A percentile compares a stretch with the other conserved stretches of the same genome.
These are phyloP conservation scores for Anagyrus pseudococci DNA, from an alignment of 2,888 invertebrate species.

Conservation along the genomic window DNA sequence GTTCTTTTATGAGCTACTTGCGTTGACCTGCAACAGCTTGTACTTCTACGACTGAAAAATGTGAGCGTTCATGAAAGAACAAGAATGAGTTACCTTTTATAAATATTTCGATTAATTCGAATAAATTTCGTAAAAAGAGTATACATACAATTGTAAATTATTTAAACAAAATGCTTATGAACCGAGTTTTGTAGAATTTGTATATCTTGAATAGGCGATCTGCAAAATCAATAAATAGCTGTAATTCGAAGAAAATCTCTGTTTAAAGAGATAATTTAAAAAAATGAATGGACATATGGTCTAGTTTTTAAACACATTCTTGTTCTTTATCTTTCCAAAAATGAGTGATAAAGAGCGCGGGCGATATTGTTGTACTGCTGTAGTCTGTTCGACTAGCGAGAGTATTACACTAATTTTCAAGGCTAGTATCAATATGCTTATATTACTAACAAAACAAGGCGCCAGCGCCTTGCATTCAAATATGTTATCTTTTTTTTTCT, in stretches of 20 bases:
- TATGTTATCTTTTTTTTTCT: constrained; percentile 30
- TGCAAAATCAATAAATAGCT: too few species aligned
- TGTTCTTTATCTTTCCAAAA: constrained; percentile 35
- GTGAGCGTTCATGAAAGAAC: constrained; percentile 34
- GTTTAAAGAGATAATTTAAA: not conserved
- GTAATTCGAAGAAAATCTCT: not conserved
- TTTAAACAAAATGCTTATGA: not conserved
- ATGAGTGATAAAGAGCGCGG: constrained; percentile 32
- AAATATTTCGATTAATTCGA: too few species aligned
- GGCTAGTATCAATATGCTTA: constrained; percentile 43
- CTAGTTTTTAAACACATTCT: constrained; percentile 38
- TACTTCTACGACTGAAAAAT: constrained; percentile 36
- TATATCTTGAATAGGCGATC: not conserved
- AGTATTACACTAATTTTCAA: constrained; percentile 39
- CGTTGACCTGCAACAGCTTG: constrained; percentile 49
- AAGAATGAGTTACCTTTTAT: constrained; percentile 31
- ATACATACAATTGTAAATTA: too few species aligned
- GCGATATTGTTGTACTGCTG: constrained; percentile 36
- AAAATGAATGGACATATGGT: constrained; percentile 2
- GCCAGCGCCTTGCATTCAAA: constrained; percentile 44
- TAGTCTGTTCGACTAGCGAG: constrained; percentile 33
- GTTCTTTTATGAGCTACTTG: constrained; percentile 36
- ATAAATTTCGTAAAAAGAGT: not conserved
- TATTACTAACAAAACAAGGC: constrained; percentile 41
- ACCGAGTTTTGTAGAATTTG: constrained; percentile 9